Evolutionary conservation across 2,113 vertebrate species (phyloP).

Genomic region (Speoplatyrhinus poulsoni): DNA sequence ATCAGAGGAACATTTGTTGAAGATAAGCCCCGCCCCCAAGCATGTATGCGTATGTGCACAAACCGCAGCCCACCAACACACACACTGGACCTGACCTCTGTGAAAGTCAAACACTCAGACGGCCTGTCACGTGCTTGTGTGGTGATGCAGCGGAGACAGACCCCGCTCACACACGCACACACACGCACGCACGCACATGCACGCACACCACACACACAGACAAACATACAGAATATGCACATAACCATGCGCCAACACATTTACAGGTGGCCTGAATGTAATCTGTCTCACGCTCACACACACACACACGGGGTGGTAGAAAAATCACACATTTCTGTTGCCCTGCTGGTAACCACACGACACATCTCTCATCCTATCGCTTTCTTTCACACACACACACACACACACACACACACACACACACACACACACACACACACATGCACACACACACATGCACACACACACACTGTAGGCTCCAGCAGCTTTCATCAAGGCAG

Average conservation of each 20-base stretch:
- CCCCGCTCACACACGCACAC: no score
- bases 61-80: not conserved
- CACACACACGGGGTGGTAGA: not conserved
- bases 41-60: conserved; percentile 2
- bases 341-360: conserved; percentile 6
- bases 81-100: conserved; percentile 33
- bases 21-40: no score
- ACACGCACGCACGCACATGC: not conserved
- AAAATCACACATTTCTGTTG: not conserved
- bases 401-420: conserved; percentile 2
- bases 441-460: conserved; percentile 1
- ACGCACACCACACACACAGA: not conserved
- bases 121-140: conserved; percentile 32
- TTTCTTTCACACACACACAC: not conserved
- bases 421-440: not conserved
- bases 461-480: not conserved
- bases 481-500: not conserved
- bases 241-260: no score
- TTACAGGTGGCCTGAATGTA: no score
- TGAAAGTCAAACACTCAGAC: conserved; percentile 44
- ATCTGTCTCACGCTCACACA: no score
- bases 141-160: conserved; percentile 11
- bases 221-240: no score
- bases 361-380: not conserved
- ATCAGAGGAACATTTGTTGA: no score